Evolutionary conservation across 2,797 vertebrate genomes (phyloP).

Genomic region (Onychomys leucogaster): DNA sequence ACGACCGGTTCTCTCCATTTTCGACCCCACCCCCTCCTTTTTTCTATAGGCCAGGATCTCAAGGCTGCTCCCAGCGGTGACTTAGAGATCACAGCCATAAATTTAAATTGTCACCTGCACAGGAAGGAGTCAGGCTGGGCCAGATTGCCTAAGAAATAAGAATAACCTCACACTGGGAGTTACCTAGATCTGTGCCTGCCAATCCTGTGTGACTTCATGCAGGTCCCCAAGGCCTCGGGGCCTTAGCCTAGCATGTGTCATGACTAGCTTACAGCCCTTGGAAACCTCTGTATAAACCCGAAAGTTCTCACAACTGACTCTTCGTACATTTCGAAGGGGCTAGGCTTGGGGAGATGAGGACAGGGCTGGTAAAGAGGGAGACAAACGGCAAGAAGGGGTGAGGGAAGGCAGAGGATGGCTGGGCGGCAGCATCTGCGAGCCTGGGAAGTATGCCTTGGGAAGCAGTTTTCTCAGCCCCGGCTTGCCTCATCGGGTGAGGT

Average conservation of each 20-base stretch:
- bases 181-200: conserved; percentile 22
- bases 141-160: conserved; percentile 35
- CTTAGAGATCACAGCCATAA: background rate
- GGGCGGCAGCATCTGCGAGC: background rate
- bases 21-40: background rate
- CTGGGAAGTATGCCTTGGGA: background rate
- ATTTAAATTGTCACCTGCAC: background rate
- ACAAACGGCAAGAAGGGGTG: background rate
- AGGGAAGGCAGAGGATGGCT: background rate
- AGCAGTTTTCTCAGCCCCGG: conserved; percentile 11
- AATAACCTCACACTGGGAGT: background rate
- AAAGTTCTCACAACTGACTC: background rate
- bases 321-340: background rate
- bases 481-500: background rate
- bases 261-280: background rate
- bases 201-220: background rate
- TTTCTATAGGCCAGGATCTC: background rate
- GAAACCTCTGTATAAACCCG: conserved; percentile 7
- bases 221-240: background rate
- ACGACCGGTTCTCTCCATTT: background rate
- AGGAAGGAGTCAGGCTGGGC: conserved; percentile 19
- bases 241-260: background rate
- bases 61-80: background rate
- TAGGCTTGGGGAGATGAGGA: conserved; percentile 10
- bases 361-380: background rate